A percentile compares a stretch with the other conserved stretches of the same genome.
These are phyloP conservation scores for Deilephila elpenor DNA, from an alignment of 2,888 invertebrate genomes.

Conservation along the genomic window DNA sequence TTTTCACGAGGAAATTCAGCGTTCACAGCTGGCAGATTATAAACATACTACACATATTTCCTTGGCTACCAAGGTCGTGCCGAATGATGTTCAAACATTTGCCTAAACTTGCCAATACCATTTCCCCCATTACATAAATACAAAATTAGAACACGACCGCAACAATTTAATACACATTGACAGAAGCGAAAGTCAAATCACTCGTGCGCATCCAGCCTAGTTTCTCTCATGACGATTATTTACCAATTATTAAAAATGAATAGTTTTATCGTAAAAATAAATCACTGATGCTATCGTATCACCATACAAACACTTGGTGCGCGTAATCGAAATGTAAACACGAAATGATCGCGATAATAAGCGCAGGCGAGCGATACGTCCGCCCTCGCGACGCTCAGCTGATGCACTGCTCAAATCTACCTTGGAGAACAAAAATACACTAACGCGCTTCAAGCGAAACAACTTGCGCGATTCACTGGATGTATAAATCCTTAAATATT, in stretches of 20 bases:
- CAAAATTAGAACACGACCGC: constrained; percentile 31
- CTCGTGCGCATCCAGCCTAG: constrained; percentile 71
- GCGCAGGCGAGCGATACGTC: constrained; percentile 57
- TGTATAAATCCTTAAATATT: constrained; percentile 18
- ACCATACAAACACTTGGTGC: constrained; percentile 26
- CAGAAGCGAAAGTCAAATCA: constrained; percentile 72
- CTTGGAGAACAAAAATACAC: constrained; percentile 51
- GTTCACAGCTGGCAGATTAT: constrained; percentile 43
- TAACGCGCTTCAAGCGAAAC: constrained; percentile 53
- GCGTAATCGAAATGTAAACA: constrained; percentile 50
- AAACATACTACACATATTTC: neutral
- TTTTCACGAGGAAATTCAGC: constrained; percentile 35
- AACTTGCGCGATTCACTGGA: constrained; percentile 1
- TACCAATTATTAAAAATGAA: constrained; percentile 35
- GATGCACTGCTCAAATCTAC: constrained; percentile 62
- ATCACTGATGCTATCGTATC: constrained; percentile 33
- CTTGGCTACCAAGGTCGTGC: constrained; percentile 48
- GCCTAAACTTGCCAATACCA: constrained; percentile 27
- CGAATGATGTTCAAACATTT: constrained; percentile 36
- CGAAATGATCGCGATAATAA: constrained; percentile 56
- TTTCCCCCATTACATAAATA: constrained; percentile 12
- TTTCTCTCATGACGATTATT: constrained; percentile 50
- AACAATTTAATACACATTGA: constrained; percentile 43
- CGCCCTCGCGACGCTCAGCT: constrained; percentile 61
- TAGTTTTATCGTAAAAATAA: constrained; percentile 5